These are phyloP conservation scores for Paedocypris micromegethes DNA, from an alignment of 2,797 vertebrate genomes.

Conservation along the genomic window DNA sequence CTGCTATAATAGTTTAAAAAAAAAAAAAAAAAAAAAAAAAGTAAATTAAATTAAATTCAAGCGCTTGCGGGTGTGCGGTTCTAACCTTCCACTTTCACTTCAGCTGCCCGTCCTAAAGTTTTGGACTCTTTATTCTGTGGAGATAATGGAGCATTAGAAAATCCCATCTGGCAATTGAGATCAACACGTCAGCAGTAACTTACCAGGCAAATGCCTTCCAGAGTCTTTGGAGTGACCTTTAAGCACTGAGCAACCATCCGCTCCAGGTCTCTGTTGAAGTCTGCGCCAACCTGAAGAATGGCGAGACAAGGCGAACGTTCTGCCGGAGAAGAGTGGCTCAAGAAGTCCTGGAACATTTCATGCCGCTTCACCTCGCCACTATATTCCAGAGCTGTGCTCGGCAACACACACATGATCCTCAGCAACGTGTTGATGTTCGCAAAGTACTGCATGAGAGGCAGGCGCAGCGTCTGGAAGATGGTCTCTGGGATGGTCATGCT, in stretches of 20 bases:
- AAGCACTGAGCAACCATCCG: constrained; percentile 75
- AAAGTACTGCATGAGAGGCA: constrained; percentile 78
- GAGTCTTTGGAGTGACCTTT: constrained; percentile 72
- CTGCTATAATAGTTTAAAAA: not conserved
- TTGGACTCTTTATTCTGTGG: constrained; percentile 74
- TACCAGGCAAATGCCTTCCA: constrained; percentile 77
- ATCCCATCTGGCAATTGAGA: not conserved
- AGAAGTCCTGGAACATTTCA: constrained; percentile 70
- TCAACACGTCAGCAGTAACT: constrained; percentile 15
- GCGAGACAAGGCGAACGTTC: constrained; percentile 67
- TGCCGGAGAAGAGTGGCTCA: constrained; percentile 62
- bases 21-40: not conserved
- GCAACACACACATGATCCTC: constrained; percentile 74
- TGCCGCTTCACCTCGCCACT: constrained; percentile 70
- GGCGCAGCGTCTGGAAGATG: constrained; percentile 73
- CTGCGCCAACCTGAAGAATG: constrained; percentile 69
- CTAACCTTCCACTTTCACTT: constrained; percentile 68
- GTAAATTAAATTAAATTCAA: no score
- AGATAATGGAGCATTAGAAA: constrained; percentile 9
- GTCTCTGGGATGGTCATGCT: constrained; percentile 69
- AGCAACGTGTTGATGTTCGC: constrained; percentile 73
- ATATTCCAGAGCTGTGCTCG: constrained; percentile 73
- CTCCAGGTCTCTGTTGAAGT: constrained; percentile 74
- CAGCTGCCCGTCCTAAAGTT: constrained; percentile 61
- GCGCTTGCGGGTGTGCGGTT: no score